These are phyloP conservation scores for Drosophila busckii DNA, from an alignment of 1,140 invertebrate genomes.

Conservation along the genomic window DNA sequence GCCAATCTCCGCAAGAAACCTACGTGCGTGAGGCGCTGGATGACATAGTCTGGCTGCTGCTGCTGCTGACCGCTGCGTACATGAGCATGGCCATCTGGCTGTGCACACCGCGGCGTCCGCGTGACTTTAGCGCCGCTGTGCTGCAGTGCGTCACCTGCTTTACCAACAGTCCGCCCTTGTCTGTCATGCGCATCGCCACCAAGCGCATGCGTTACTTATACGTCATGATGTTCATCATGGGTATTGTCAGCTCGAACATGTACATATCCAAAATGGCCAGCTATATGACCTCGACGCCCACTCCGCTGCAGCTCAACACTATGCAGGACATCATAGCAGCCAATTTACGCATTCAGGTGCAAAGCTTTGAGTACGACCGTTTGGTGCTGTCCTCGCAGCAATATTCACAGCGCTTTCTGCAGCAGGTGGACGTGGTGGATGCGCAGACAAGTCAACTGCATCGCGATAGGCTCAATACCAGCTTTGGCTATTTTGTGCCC, in stretches of 20 bases:
- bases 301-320: slow-evolving; percentile 39
- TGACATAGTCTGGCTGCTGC: slow-evolving; percentile 41
- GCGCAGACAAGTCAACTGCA: slow-evolving; percentile 22
- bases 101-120: slow-evolving; percentile 43
- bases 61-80: slow-evolving; percentile 35
- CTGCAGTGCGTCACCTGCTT: slow-evolving; percentile 56
- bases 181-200: slow-evolving; percentile 25
- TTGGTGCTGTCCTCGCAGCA: slow-evolving; percentile 4
- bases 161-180: slow-evolving; percentile 38
- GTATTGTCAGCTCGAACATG: slow-evolving; percentile 59
- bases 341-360: slow-evolving; percentile 46
- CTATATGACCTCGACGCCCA: slow-evolving; percentile 50
- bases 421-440: slow-evolving; percentile 41
- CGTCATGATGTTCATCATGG: slow-evolving; percentile 47
- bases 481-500: slow-evolving; percentile 55
- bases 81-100: slow-evolving; percentile 53
- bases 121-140: slow-evolving; percentile 50
- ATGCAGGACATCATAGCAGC: slow-evolving; percentile 53
- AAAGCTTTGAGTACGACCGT: slow-evolving; percentile 47
- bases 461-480: slow-evolving; percentile 45
- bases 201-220: slow-evolving; percentile 52
- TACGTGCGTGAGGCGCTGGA: slow-evolving; percentile 50
- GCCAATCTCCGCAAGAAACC: slow-evolving; percentile 41
- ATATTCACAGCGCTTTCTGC: slow-evolving; percentile 33
- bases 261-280: slow-evolving; percentile 67